phyloP scores from a whole-genome alignment of 2,797 vertebrate genomes.

The Girardinus metallicus region DNA sequence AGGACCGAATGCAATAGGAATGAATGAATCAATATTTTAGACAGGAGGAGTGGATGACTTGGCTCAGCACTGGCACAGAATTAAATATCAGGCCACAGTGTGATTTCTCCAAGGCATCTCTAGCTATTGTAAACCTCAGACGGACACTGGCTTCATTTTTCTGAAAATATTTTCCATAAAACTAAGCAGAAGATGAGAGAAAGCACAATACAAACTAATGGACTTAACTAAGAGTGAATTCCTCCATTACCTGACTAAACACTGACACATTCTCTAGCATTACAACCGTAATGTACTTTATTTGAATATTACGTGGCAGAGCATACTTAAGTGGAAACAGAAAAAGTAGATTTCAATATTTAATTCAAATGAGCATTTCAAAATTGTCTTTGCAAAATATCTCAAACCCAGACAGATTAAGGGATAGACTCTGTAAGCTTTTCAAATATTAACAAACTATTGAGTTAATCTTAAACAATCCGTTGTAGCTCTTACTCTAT shows the following conservation, averaged over 20 bases:
- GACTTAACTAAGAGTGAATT: background rate
- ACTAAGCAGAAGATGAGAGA: background rate
- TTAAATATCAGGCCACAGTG: constrained; percentile 8
- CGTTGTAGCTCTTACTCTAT: background rate
- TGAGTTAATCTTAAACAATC: background rate
- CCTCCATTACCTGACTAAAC: background rate
- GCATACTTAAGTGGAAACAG: background rate
- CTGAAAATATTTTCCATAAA: constrained; percentile 10
- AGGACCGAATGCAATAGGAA: constrained; percentile 64
- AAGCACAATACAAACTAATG: constrained; percentile 4
- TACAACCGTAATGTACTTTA: background rate
- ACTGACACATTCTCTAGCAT: background rate
- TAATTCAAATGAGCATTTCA: background rate
- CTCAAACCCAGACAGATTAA: background rate
- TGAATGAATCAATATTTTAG: constrained; percentile 61
- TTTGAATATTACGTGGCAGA: background rate
- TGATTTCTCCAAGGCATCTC: constrained; percentile 13
- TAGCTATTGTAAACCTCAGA: constrained; percentile 1
- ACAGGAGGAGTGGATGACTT: constrained; percentile 40
- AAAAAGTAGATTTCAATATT: background rate
- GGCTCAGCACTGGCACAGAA: constrained; percentile 22
- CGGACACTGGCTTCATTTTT: background rate
- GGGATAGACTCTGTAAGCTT: background rate
- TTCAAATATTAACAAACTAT: background rate
- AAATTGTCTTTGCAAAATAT: background rate